Conservation (phyloP, 2,797 vertebrate species). For the Lacerta viridis region DNA sequence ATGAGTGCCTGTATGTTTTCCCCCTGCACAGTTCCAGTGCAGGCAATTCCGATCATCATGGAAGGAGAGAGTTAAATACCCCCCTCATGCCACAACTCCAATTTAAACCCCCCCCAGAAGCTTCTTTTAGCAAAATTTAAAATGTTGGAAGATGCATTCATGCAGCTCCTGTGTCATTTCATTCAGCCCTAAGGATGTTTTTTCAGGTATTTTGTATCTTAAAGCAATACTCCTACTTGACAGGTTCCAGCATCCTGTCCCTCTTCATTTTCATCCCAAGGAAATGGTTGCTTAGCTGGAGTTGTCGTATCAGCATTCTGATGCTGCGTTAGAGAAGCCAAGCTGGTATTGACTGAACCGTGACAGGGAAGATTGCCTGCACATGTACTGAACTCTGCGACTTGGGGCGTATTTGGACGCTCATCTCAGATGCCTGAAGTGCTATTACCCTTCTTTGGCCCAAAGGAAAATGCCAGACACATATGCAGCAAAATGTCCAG, state of each 20-base stretch:
- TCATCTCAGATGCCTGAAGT: conserved; percentile 8
- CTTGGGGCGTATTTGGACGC: conserved; percentile 24
- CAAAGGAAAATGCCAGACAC: conserved; percentile 14
- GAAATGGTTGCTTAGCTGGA: conserved; percentile 11
- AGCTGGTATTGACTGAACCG: neutral
- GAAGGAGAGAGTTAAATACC: neutral
- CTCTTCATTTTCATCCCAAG: conserved; percentile 5
- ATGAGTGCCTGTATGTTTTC: neutral
- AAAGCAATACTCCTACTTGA: neutral
- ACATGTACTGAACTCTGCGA: neutral
- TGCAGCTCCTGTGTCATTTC: neutral
- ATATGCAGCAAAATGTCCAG: neutral
- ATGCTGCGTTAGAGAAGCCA: conserved; percentile 24
- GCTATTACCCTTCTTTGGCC: conserved; percentile 25
- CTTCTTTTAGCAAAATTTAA: neutral
- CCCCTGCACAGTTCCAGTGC: too few species aligned
- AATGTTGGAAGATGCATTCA: neutral
- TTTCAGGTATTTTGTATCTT: neutral
- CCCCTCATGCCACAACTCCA: neutral
- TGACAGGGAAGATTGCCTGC: conserved; percentile 7
- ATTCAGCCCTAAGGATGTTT: neutral
- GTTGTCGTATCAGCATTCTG: conserved; percentile 11
- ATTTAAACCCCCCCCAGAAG: neutral
- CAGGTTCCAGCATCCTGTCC: neutral
- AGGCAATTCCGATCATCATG: neutral